phyloP scores from a whole-genome alignment of 2,797 vertebrate genomes.

The Margarornis squamiger region DNA sequence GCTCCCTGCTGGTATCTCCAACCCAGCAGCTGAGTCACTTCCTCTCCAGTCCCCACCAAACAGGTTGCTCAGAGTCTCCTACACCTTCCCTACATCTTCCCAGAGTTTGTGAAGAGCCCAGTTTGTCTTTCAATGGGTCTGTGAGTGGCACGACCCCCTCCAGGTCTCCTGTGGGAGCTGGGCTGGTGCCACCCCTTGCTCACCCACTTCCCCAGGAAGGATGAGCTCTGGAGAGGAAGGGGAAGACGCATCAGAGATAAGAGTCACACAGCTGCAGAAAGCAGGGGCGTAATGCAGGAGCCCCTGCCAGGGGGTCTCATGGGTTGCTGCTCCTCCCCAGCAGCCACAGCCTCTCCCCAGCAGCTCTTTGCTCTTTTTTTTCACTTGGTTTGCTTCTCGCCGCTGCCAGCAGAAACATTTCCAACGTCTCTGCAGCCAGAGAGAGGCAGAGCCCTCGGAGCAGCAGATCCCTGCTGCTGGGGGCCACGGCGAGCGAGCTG shows the following conservation, averaged over 20 bases:
- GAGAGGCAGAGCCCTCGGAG: neutral
- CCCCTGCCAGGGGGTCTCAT: fast-evolving
- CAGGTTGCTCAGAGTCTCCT: neutral
- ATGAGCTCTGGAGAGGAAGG: neutral
- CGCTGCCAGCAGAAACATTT: neutral
- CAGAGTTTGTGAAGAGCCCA: neutral
- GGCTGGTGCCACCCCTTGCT: neutral
- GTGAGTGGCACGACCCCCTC: neutral
- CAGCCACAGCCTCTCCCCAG: neutral
- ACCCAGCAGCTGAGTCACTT: neutral
- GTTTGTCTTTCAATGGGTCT: neutral
- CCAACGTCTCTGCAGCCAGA: neutral
- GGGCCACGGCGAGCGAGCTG: neutral
- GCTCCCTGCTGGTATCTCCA: neutral
- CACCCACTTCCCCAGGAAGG: neutral
- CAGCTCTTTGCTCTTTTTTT: neutral
- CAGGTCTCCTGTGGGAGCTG: neutral
- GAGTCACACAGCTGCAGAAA: neutral
- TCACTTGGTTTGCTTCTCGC: neutral
- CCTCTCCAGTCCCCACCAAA: neutral
- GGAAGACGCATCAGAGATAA: fast-evolving
- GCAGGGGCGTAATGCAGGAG: neutral
- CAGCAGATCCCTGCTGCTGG: neutral
- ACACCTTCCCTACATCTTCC: neutral
- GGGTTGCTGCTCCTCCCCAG: neutral